phyloP scores from a whole-genome alignment of 1,140 invertebrate genomes.

The Heliconius hermathena region DNA sequence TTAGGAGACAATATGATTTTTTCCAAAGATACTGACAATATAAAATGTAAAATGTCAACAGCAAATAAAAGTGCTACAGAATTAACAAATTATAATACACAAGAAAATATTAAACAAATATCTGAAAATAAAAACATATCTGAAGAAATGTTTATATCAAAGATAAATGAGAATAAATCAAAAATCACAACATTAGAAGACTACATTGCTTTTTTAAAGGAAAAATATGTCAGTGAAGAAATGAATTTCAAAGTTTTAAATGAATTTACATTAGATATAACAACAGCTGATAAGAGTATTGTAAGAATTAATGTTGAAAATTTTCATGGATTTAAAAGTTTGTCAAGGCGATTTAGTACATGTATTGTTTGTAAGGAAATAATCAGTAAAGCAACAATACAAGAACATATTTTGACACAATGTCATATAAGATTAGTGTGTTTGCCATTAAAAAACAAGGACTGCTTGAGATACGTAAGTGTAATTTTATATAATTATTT shows the following conservation, averaged over 20 bases:
- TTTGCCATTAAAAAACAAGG: background rate
- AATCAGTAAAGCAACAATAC: background rate
- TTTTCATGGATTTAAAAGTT: background rate
- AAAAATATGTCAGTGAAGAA: background rate
- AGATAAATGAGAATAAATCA: background rate
- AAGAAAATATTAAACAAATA: background rate
- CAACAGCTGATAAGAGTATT: background rate
- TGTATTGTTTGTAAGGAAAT: background rate
- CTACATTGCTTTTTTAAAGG: slow-evolving; percentile 6
- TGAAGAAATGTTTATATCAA: background rate
- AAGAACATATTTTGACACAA: background rate
- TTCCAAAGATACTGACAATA: background rate
- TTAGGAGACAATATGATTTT: no score
- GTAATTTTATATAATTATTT: background rate
- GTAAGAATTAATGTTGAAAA: background rate
- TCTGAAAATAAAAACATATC: background rate
- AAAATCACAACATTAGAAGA: background rate
- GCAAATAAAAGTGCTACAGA: background rate
- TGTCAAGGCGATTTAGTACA: background rate
- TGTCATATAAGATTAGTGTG: background rate
- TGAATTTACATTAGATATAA: background rate
- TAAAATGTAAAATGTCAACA: background rate
- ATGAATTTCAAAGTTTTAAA: background rate
- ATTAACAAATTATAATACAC: background rate
- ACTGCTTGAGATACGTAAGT: background rate